Evolutionary conservation across 2,888 invertebrate genomes (phyloP), one percentile per base, ranked within the genome.

Genomic region (Siphlonurus alternatus): DNA sequence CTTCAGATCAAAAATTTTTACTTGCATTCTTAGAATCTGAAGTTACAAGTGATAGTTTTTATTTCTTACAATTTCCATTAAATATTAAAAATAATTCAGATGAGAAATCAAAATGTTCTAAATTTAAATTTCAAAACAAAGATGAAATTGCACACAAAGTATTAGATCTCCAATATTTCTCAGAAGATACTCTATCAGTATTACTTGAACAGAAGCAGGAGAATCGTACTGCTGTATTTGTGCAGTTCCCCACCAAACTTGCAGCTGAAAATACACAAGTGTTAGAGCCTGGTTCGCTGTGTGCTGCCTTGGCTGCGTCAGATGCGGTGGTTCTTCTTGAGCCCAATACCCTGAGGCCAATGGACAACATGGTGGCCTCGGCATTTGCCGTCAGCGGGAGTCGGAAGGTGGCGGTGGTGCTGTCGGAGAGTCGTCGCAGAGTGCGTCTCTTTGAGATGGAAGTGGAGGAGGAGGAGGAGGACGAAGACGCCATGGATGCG

Each of bases 361-460:
- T 88, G 10, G 87, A 88, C 66, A 85, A 84, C 70, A 81, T 85
- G 78, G 79, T 81, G 68, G 85, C 84, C 1, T 81, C 81, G 65
- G 77, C 80, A 67, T 81, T 95, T 71, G 87, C 93, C 1, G 93
- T 94, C 2, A 93, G 93, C 59, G 93, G 94, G 0, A 84, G 85
- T 2, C 76, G 87, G 38, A 87, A 89, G 76, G 91, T 95, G 7
- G 87, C 92, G 7, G 89, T 93, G 54, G 84, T 95, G 61, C 77
- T 94, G 54, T 87, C 90, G 19, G 87, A 89, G 69, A 89, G 83
- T 70, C 79, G 80, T 63, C 83, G 89, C 66, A 88, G 91, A 74
- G 88, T 95, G 59, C 81, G 91, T 67, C 81, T 94, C 61, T 90
- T 90, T 73, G 93, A 95, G 75, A 93, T 93, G 86, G 95, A 95